Conservation (phyloP, 2,888 invertebrate species). For the Eupithecia tripunctaria region DNA sequence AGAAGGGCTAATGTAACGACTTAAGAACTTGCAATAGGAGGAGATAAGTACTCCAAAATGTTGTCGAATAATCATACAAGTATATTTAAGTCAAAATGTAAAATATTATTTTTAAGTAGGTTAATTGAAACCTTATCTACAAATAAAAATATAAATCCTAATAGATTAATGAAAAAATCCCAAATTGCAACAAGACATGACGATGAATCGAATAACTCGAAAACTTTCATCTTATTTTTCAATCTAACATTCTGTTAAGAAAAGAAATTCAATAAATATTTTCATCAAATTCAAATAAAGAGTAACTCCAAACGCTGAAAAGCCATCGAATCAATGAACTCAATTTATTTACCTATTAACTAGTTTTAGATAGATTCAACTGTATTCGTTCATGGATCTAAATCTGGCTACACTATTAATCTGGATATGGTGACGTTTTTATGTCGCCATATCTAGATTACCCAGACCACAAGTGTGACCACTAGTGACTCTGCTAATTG, state of each 20-base stretch:
- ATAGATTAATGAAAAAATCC: neutral
- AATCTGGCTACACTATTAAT: neutral
- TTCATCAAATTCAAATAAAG: constrained; percentile 2
- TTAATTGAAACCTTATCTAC: neutral
- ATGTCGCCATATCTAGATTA: too few relatives aligned
- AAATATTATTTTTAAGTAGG: neutral
- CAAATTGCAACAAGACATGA: neutral
- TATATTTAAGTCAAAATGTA: neutral
- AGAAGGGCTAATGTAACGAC: too few relatives aligned
- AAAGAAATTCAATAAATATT: constrained; percentile 10
- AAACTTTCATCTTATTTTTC: neutral
- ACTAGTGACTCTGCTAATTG: too few relatives aligned
- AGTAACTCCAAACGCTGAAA: neutral
- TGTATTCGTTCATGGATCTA: neutral
- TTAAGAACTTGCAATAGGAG: too few relatives aligned
- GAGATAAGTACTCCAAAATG: neutral
- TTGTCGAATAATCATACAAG: neutral
- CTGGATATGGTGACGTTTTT: too few relatives aligned
- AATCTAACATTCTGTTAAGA: neutral
- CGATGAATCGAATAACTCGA: neutral
- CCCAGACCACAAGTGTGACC: too few relatives aligned
- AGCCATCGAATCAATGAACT: constrained; percentile 1
- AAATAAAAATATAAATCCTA: neutral
- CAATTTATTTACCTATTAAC: constrained; percentile 10
- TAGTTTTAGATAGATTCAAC: neutral